Percentiles rank a stretch among this genome's conserved stretches.
Conservation (phyloP, 2,113 vertebrate genomes). For the Neomonachus schauinslandi region DNA sequence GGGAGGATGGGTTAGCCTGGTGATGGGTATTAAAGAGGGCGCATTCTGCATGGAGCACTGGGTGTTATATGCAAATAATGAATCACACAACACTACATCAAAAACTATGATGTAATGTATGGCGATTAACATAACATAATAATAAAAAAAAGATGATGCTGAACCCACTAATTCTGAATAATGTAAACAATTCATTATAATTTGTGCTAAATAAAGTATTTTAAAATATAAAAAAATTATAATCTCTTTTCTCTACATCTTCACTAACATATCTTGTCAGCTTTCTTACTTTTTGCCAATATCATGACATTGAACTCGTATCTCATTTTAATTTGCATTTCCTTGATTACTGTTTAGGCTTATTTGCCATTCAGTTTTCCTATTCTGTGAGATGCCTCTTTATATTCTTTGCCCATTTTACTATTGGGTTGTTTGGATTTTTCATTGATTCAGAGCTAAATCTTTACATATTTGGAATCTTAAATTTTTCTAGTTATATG, state of each 20-base stretch:
- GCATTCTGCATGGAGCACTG: no score
- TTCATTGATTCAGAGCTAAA: neutral
- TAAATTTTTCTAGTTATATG: neutral
- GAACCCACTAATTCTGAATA: neutral
- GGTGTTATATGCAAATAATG: no score
- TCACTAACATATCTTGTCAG: neutral
- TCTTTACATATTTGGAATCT: neutral
- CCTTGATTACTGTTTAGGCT: neutral
- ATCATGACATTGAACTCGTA: neutral
- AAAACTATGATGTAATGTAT: no score
- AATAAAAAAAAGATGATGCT: neutral
- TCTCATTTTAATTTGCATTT: constrained; percentile 22
- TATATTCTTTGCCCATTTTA: constrained; percentile 11
- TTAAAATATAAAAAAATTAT: neutral
- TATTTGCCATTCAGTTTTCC: neutral
- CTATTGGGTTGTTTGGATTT: neutral
- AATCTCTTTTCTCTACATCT: neutral
- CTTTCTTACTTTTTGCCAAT: neutral
- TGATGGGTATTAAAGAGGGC: no score
- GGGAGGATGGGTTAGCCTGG: no score
- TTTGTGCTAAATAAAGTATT: neutral
- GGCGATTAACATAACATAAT: no score
- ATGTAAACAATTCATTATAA: neutral
- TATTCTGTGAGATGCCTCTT: neutral
- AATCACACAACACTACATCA: no score